Conservation (phyloP, 2,888 invertebrate genomes). For the Nymphalis c-album region DNA sequence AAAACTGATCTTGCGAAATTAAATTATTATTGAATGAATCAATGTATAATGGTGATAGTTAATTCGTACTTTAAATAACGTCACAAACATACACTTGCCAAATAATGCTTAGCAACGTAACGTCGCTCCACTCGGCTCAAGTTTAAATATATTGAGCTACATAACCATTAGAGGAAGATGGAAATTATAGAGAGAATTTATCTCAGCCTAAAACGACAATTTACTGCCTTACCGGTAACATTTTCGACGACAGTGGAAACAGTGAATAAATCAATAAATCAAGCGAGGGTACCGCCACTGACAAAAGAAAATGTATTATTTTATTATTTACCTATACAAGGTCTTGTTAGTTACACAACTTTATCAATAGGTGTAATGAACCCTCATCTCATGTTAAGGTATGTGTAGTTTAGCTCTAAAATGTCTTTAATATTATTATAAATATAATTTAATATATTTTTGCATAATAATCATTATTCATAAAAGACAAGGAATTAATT, state of each 20-base stretch:
- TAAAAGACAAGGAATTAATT: too few relatives aligned
- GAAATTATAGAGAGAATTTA: slow-evolving; percentile 70
- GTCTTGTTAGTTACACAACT: slow-evolving; percentile 88
- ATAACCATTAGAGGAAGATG: slow-evolving; percentile 50
- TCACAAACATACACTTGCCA: slow-evolving; percentile 64
- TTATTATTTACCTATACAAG: slow-evolving; percentile 89
- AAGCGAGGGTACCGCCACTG: slow-evolving; percentile 83
- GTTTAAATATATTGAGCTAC: slow-evolving; percentile 22
- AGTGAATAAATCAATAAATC: slow-evolving; percentile 66
- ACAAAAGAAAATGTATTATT: slow-evolving; percentile 86
- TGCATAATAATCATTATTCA: too few relatives aligned
- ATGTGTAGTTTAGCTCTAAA: slow-evolving; percentile 35
- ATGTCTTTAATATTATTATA: background rate
- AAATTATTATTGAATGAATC: slow-evolving; percentile 1
- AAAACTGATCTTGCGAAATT: slow-evolving; percentile 6
- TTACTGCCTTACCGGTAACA: slow-evolving; percentile 56
- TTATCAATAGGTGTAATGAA: slow-evolving; percentile 93
- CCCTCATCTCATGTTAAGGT: slow-evolving; percentile 88
- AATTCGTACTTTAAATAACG: slow-evolving; percentile 50
- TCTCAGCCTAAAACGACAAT: slow-evolving; percentile 56
- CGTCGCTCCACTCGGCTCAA: slow-evolving; percentile 37
- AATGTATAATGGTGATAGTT: slow-evolving; percentile 19
- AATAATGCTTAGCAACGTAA: slow-evolving; percentile 72
- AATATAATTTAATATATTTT: too few relatives aligned
- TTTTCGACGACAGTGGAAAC: slow-evolving; percentile 65